Conservation (phyloP, 2,888 invertebrate genomes). For the Ommatoiulus sabulosus region DNA sequence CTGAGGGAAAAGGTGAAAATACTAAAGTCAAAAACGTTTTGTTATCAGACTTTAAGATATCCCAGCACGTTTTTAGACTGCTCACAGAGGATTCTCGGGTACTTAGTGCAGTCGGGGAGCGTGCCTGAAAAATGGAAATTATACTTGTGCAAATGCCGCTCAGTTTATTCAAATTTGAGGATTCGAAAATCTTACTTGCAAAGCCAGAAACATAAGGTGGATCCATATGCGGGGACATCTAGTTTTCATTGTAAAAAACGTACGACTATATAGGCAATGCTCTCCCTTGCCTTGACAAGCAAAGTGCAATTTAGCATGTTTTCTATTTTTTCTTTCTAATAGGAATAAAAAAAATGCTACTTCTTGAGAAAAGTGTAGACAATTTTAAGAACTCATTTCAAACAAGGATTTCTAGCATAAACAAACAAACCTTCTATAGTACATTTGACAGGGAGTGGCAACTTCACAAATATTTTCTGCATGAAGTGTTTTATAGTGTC, state of each 20-base stretch:
- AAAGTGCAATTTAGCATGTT: constrained; percentile 88
- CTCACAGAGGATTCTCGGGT: constrained; percentile 85
- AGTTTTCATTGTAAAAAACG: constrained; percentile 79
- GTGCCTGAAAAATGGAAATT: constrained; percentile 70
- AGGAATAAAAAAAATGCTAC: constrained; percentile 60
- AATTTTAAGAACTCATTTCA: not conserved
- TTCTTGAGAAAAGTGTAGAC: not conserved
- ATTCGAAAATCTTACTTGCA: constrained; percentile 73
- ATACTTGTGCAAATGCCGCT: not conserved
- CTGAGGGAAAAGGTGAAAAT: constrained; percentile 92
- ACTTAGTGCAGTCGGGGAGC: constrained; percentile 81
- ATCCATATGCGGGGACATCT: constrained; percentile 91
- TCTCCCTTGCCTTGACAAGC: constrained; percentile 86
- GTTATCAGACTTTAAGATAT: constrained; percentile 91
- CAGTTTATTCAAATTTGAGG: not conserved
- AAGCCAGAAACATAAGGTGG: constrained; percentile 94
- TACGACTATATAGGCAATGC: constrained; percentile 81
- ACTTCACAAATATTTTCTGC: constrained; percentile 83
- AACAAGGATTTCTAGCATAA: constrained; percentile 58
- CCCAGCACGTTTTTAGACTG: constrained; percentile 92
- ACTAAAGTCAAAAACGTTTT: constrained; percentile 89
- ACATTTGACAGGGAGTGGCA: constrained; percentile 93
- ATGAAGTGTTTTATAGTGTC: constrained; percentile 92
- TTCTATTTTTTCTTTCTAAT: constrained; percentile 83
- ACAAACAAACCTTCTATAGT: constrained; percentile 82